Evolutionary conservation across 2,113 vertebrate genomes (phyloP), one percentile per base, ranked within the genome.

Genomic region (Dinomys branickii): DNA sequence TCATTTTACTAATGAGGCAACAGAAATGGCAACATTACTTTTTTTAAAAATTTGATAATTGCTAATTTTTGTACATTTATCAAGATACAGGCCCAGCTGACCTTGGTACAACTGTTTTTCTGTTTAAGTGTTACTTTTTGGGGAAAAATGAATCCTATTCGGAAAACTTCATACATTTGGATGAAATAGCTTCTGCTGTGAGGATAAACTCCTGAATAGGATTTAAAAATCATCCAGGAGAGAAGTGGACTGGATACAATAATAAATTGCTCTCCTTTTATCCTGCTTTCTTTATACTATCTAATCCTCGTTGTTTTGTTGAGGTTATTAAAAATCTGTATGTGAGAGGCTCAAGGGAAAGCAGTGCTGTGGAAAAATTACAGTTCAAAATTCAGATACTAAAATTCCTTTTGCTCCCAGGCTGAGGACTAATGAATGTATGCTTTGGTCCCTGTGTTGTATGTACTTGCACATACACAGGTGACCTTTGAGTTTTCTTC

Each of bases 211-310:
- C 41, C 61, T 97, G 58, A 92, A 85, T 91, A 65, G 16, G 11
- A 88, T 96, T 92, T 95, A 93, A 28, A 94, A 97, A 96, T 96
- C 93, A 93, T 88, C 95, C 67, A 85, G 63, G 77, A 97, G 78
- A 47, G 90, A 80, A 89, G 63, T 41, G 88, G 4, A 47, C 30
- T 91, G 28, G 77, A 41, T 75, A 92, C 61, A 95, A 33, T 94
- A 97, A 97, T 77, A 97, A 98, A 96, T 78, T 85, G 30, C 44
- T 96, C 78, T 7, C 33, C 7, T 95, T 19, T 97, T 97, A 93
- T 35, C 33, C 65, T 98, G 26, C 19, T 97, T 80, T 93, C 96
- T 98, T 95, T 94, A 73, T 82, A 95, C 75, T 83, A 22, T 85
- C 85, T 97, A 94, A 98, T 97, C 81, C 67, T 95, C 94, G 35